A percentile compares a stretch with the other conserved stretches of the same genome.
phyloP scores from a whole-genome alignment of 2,888 invertebrate species.

The Aphodius granarius region DNA sequence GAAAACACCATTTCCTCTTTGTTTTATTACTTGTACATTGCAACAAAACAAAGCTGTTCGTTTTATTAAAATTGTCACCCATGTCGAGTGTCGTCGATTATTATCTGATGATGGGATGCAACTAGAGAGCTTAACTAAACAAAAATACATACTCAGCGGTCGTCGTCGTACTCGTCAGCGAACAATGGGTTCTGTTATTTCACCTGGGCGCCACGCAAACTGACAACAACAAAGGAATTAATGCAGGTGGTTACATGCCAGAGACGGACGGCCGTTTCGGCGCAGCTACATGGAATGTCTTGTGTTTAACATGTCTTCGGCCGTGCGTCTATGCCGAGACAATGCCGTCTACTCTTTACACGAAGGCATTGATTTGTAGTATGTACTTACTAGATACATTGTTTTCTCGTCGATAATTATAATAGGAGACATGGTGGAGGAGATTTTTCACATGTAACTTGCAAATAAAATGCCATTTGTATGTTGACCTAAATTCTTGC shows the following conservation, averaged over 20 bases:
- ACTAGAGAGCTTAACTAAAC: not conserved
- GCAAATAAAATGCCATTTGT: no score
- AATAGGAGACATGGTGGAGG: no score
- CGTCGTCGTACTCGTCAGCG: not conserved
- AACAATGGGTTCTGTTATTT: slow-evolving; percentile 14
- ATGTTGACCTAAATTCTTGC: no score
- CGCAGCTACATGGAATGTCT: slow-evolving; percentile 1
- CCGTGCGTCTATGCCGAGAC: not conserved
- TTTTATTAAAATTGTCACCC: not conserved
- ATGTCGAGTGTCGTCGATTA: not conserved
- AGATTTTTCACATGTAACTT: no score
- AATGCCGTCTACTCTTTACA: not conserved
- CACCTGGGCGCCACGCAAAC: slow-evolving; percentile 12
- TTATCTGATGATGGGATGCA: not conserved
- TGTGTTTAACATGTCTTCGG: slow-evolving; percentile 8
- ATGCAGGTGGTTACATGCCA: slow-evolving; percentile 12
- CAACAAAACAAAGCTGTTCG: not conserved
- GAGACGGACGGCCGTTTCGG: slow-evolving; percentile 14
- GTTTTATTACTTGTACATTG: no score
- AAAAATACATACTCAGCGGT: not conserved
- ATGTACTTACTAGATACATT: not conserved
- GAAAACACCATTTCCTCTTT: no score
- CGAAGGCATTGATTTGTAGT: not conserved
- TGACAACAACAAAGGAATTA: slow-evolving; percentile 14
- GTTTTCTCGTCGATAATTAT: not conserved